Percentiles rank a stretch among this genome's conserved stretches.
Evolutionary conservation across 2,888 invertebrate genomes (phyloP).

Genomic region (Parelbella ahira): DNA sequence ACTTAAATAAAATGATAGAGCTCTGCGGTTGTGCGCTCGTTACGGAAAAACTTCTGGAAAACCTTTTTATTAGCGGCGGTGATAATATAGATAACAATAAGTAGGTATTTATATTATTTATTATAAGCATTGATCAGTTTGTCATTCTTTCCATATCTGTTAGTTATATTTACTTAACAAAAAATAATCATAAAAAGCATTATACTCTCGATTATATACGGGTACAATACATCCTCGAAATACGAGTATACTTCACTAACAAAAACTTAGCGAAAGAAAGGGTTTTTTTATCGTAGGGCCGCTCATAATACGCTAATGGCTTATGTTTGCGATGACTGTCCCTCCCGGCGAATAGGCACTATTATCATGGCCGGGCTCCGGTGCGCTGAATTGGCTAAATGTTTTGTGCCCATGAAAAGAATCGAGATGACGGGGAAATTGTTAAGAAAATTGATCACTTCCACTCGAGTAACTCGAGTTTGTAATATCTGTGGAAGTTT

Average conservation of each 20-base stretch:
- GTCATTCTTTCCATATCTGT: no score
- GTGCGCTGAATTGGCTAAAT: slow-evolving; percentile 78
- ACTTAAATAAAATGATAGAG: no score
- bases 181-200: slow-evolving; percentile 6
- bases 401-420: slow-evolving; percentile 75
- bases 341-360: slow-evolving; percentile 69
- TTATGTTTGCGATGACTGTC: slow-evolving; percentile 74
- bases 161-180: no score
- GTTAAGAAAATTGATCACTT: slow-evolving; percentile 78
- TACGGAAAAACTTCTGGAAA: no score
- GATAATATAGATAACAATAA: no score
- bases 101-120: no score
- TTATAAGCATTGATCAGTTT: no score
- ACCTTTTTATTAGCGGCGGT: no score
- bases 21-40: no score
- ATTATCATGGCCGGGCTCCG: slow-evolving; percentile 65
- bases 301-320: slow-evolving; percentile 75
- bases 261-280: slow-evolving; percentile 30
- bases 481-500: slow-evolving; percentile 42
- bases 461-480: slow-evolving; percentile 59
- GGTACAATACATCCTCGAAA: slow-evolving; percentile 1
- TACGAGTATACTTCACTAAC: slow-evolving; percentile 19
- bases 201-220: slow-evolving; percentile 4
- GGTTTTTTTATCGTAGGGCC: slow-evolving; percentile 56
- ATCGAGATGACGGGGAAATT: slow-evolving; percentile 77